Evolutionary conservation across 2,113 vertebrate species (phyloP), one percentile per base, ranked within the genome.

Genomic region (Plecturocebus donacophilus): DNA sequence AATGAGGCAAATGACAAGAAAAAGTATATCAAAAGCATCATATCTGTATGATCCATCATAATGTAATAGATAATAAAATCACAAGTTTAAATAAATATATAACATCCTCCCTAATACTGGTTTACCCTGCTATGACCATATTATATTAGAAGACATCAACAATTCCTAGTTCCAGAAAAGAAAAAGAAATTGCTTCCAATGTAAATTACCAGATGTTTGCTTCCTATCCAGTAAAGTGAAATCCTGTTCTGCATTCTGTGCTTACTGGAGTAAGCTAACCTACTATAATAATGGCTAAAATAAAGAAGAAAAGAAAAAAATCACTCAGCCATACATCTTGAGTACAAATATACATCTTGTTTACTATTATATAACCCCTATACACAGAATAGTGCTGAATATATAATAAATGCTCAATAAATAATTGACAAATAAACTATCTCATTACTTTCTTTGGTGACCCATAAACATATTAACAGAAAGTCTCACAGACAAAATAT

Each of bases 141-240:
- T 64, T 27, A 92, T 30, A 85, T 35, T 49, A 77, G 42, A 85
- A 83, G 8, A 21, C 56, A 52, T 47, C 71, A 86, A 61, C 21
- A 84, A 91, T 40, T 64, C 52, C 8, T 16, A 68, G 20, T 7
- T 68, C 13, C 32, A 49, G 14, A 86, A 35, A 80, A 93, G 35
- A 58, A 83, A 92, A 89, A 81, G 4, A 61, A 19, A 11, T 70
- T 54, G 61, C 7, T 81, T 91, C 25, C 42, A 58, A 0, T 76
- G 4, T 49, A 91, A 92, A 82, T 42, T 56, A 91, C 2, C 30
- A 87, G 14, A 83, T 66, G 45, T 89, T 79, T 96, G 56, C 38
- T 96, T 73, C n/a, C 68, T 95, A 42, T n/a, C n/a, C 76, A 96
- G 13, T 52, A 73, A 77, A 91, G 8, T 40, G 20, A 82, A 88